Evolutionary conservation across 2,888 invertebrate genomes (phyloP).

Genomic region (Mythimna loreyi): DNA sequence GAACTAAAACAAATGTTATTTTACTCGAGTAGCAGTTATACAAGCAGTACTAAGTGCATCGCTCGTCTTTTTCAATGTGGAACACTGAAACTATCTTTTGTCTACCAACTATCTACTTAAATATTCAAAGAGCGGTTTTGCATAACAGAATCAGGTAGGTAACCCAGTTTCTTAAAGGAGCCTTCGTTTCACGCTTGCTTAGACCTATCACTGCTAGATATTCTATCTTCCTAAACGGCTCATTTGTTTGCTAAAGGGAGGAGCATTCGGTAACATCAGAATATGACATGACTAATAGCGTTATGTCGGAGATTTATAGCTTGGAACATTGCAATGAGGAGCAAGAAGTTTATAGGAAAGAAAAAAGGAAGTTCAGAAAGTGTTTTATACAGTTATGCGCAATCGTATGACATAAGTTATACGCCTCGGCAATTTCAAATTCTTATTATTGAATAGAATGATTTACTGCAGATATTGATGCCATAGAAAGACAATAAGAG

Average conservation of each 20-base stretch:
- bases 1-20: conserved; percentile 16
- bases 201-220: conserved; percentile 61
- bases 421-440: background rate
- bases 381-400: conserved; percentile 30
- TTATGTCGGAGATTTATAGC: conserved; percentile 73
- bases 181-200: conserved; percentile 45
- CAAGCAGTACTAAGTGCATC: background rate
- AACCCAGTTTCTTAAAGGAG: conserved; percentile 29
- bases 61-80: background rate
- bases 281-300: conserved; percentile 76
- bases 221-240: conserved; percentile 62
- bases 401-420: background rate
- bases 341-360: conserved; percentile 44
- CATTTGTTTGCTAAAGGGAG: conserved; percentile 67
- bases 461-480: background rate
- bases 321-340: conserved; percentile 59
- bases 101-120: background rate
- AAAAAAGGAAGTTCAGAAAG: conserved; percentile 27
- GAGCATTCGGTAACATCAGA: conserved; percentile 68
- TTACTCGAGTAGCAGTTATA: conserved; percentile 5
- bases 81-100: background rate
- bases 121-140: conserved; percentile 19
- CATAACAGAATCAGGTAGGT: conserved; percentile 32
- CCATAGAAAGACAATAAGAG: background rate
- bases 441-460: conserved; percentile 25